phyloP scores from a whole-genome alignment of 2,888 invertebrate species.

The Keiferia lycopersicella region DNA sequence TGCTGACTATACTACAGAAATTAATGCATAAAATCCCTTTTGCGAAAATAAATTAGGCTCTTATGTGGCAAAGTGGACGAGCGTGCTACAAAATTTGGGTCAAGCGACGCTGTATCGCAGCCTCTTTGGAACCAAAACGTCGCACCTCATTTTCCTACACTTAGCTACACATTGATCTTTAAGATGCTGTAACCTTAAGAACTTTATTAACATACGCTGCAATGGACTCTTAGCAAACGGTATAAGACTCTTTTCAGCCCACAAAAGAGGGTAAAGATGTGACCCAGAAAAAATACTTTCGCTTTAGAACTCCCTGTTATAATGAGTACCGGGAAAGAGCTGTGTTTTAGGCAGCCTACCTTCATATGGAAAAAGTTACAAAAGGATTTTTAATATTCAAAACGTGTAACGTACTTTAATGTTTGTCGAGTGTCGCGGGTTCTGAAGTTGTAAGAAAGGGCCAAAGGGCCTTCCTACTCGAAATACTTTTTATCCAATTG shows the following conservation, averaged over 20 bases:
- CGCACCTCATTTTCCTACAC: conserved; percentile 70
- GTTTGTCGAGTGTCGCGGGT: conserved; percentile 59
- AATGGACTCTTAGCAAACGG: conserved; percentile 33
- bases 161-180: conserved; percentile 49
- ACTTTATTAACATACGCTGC: conserved; percentile 8
- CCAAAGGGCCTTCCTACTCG: conserved; percentile 53
- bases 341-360: conserved; percentile 59
- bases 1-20: neutral
- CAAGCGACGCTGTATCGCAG: conserved; percentile 63
- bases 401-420: conserved; percentile 59
- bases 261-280: conserved; percentile 12
- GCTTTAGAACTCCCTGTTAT: conserved; percentile 56
- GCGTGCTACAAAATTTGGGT: conserved; percentile 60
- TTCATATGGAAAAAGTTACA: conserved; percentile 58
- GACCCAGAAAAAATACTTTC: conserved; percentile 34
- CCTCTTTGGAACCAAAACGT: conserved; percentile 57
- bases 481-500: conserved; percentile 65
- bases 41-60: conserved; percentile 43
- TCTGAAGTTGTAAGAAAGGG: conserved; percentile 52
- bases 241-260: conserved; percentile 34
- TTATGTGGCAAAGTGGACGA: conserved; percentile 50
- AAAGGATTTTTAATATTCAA: conserved; percentile 65
- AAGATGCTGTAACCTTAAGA: conserved; percentile 41
- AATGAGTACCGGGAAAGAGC: conserved; percentile 60
- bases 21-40: conserved; percentile 18